phyloP scores from a whole-genome alignment of 2,888 invertebrate species.

The Chelonus formosanus region DNA sequence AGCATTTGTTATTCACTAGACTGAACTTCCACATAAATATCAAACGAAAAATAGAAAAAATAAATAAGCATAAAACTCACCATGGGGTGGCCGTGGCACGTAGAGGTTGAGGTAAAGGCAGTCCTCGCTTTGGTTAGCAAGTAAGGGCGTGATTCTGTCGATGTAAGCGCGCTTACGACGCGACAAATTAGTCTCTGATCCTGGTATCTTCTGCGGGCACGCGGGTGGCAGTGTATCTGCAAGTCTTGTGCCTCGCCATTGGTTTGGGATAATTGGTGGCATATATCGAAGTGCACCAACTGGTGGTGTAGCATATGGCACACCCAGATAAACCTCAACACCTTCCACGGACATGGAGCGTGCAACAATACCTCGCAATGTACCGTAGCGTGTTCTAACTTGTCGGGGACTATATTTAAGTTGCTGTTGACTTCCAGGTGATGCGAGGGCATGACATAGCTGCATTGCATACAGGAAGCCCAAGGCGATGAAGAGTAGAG shows the following conservation, averaged over 20 bases:
- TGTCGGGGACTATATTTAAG: slow-evolving; percentile 85
- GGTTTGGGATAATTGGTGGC: slow-evolving; percentile 92
- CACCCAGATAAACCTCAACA: slow-evolving; percentile 92
- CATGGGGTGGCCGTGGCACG: slow-evolving; percentile 77
- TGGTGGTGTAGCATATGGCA: slow-evolving; percentile 93
- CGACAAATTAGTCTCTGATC: slow-evolving; percentile 71
- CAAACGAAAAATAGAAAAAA: slow-evolving; percentile 6
- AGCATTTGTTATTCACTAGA: too few species aligned
- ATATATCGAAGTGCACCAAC: slow-evolving; percentile 91
- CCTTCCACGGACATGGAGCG: slow-evolving; percentile 74
- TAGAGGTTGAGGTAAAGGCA: slow-evolving; percentile 97
- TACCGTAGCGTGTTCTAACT: slow-evolving; percentile 90
- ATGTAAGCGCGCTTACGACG: slow-evolving; percentile 85
- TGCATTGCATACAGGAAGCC: slow-evolving; percentile 43
- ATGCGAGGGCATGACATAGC: slow-evolving; percentile 62
- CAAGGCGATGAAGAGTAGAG: slow-evolving; percentile 30
- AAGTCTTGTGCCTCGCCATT: slow-evolving; percentile 82
- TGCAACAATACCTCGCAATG: slow-evolving; percentile 84
- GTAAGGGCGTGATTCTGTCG: slow-evolving; percentile 81
- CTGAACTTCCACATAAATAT: neutral
- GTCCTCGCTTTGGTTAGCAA: slow-evolving; percentile 96
- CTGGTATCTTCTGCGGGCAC: slow-evolving; percentile 83
- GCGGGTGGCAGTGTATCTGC: slow-evolving; percentile 86
- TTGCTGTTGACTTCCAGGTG: slow-evolving; percentile 59
- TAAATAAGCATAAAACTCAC: slow-evolving; percentile 46